Evolutionary conservation across 2,797 vertebrate genomes (phyloP), one percentile per base, ranked within the genome.

Genomic region (Sylvia borin): DNA sequence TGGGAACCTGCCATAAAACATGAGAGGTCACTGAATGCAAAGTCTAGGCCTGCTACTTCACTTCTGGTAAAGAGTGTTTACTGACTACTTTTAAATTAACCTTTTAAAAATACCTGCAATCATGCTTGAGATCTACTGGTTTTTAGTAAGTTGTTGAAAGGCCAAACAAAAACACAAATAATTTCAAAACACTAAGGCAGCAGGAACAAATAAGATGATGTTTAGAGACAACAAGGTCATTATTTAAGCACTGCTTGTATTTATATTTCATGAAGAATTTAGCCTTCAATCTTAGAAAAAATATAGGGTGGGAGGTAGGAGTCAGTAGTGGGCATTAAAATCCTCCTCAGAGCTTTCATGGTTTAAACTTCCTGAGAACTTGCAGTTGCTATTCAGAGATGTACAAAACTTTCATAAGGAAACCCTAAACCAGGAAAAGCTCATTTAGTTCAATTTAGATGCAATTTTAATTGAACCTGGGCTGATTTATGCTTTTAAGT

Each of bases 361-460:
- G 22, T 80, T 92, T 89, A 60, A 48, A 20, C 58, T 92, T 90
- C 64, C 70, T 42, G 54, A 78, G 24, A 67, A 61, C 65, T 74
- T 72, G 40, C 93, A 94, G 58, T 43, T 96, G 93, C 96, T 97
- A 88, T 92, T 91, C 80, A 96, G 90, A 94, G 72, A 84, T 60
- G 67, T 92, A 92, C 93, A 76, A 92, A 95, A 94, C 72, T 73
- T 94, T 22, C 32, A 73, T 27, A 68, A 7, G 25, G 72, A 93
- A 90, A 85, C 43, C 71, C 34, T 43, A 88, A 80, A 68, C 50
- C 57, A 77, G 57, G 29, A 74, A 77, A 77, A 83, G 22, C 53
- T 91, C n/a, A 77, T 83, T 91, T 83, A 83, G 38, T 57, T 65
- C 89, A 74, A 93, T 81, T 91, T 78, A 90, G 85, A 88, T 80